phyloP scores from a whole-genome alignment of 1,140 invertebrate species.

The Ctenoplectra terminalis region DNA sequence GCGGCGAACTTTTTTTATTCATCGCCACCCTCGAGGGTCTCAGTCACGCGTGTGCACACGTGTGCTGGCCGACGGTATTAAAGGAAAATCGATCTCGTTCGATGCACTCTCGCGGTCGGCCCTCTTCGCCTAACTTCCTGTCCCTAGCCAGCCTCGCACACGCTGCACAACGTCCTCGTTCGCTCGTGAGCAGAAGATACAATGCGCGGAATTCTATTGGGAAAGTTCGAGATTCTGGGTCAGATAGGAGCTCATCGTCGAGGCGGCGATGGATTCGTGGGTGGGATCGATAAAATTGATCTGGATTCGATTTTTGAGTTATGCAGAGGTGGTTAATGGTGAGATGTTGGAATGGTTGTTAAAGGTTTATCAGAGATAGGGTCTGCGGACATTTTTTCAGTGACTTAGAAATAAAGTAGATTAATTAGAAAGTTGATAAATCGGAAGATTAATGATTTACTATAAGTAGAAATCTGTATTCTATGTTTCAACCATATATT shows the following conservation, averaged over 20 bases:
- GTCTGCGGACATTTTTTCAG: not conserved
- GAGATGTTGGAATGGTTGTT: not conserved
- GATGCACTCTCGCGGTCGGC: not conserved
- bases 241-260: constrained; percentile 5
- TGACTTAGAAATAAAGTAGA: no score
- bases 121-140: constrained; percentile 5
- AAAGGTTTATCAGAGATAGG: not conserved
- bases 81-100: constrained; percentile 61
- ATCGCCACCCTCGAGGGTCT: constrained; percentile 26
- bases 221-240: constrained; percentile 62
- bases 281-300: constrained; percentile 47
- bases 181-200: constrained; percentile 13
- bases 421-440: no score
- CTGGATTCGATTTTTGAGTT: not conserved
- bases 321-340: no score
- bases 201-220: constrained; percentile 59
- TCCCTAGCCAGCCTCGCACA: not conserved
- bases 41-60: constrained; percentile 1
- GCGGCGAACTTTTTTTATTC: constrained; percentile 56
- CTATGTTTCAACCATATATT: no score
- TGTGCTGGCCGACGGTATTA: constrained; percentile 38
- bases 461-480: no score
- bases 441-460: no score
- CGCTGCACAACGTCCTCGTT: not conserved
- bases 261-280: constrained; percentile 38